Conservation (phyloP, 2,797 vertebrate genomes). For the Chromobotia macracanthus region DNA sequence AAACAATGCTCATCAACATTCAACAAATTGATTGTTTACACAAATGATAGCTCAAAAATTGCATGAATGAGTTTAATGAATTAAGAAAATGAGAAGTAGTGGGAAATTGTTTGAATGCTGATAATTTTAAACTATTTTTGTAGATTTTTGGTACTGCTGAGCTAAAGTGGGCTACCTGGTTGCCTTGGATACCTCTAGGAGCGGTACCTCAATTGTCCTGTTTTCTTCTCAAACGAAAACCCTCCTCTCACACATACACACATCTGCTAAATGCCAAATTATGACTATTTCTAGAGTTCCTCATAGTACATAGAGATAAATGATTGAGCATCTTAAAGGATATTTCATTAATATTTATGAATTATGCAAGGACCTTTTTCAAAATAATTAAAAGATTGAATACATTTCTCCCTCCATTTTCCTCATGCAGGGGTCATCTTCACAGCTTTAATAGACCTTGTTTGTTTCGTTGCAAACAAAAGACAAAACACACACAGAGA, state of each 20-base stretch:
- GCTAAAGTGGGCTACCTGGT: conserved; percentile 41
- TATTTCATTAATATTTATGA: not conserved
- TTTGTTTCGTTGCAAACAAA: not conserved
- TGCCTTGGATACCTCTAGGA: conserved; percentile 47
- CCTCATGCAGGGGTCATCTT: not conserved
- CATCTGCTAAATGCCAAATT: conserved; percentile 66
- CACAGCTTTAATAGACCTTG: not conserved
- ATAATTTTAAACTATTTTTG: conserved; percentile 12
- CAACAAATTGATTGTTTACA: not conserved
- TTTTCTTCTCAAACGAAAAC: conserved; percentile 52
- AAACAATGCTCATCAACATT: conserved; percentile 8
- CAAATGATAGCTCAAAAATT: not conserved
- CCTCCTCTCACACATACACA: conserved; percentile 34
- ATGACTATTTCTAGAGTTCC: conserved; percentile 71
- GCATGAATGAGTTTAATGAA: conserved; percentile 1
- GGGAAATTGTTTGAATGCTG: not conserved
- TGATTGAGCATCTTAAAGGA: not conserved
- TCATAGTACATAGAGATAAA: not conserved
- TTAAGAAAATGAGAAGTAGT: not conserved
- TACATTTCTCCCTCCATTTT: not conserved
- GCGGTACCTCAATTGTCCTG: conserved; percentile 56
- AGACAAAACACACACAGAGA: not conserved
- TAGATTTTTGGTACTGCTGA: not conserved
- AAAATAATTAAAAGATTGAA: not conserved
- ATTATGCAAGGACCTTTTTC: not conserved